A percentile compares a stretch with the other conserved stretches of the same genome.
Evolutionary conservation across 2,797 vertebrate genomes (phyloP).

Genomic region (Syngnathus rostellatus): DNA sequence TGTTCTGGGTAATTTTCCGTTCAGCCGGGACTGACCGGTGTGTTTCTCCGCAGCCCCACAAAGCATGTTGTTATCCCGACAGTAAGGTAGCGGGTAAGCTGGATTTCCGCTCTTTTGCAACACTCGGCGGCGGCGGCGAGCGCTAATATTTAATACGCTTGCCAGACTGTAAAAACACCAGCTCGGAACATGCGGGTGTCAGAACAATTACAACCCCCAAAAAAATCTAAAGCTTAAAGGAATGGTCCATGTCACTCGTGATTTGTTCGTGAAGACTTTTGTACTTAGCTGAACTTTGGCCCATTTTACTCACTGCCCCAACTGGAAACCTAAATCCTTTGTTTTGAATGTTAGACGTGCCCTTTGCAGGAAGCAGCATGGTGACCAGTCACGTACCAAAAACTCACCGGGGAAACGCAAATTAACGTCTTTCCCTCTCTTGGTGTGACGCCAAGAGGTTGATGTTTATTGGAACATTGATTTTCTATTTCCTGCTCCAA

Average conservation of each 20-base stretch:
- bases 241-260: slow-evolving; percentile 18
- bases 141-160: slow-evolving; percentile 63
- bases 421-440: slow-evolving; percentile 1
- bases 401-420: slow-evolving; percentile 22
- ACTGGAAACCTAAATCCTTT: slow-evolving; percentile 61
- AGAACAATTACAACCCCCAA: slow-evolving; percentile 5
- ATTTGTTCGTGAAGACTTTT: slow-evolving; percentile 34
- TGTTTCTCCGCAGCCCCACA: slow-evolving; percentile 40
- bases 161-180: slow-evolving; percentile 59
- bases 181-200: slow-evolving; percentile 32
- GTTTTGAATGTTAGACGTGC: slow-evolving; percentile 46
- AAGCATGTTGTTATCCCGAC: slow-evolving; percentile 59
- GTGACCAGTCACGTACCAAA: slow-evolving; percentile 38
- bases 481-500: slow-evolving; percentile 1
- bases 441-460: slow-evolving; percentile 17
- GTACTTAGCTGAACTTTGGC: slow-evolving; percentile 45
- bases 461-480: slow-evolving; percentile 2
- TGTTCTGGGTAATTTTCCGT: slow-evolving; percentile 50
- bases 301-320: slow-evolving; percentile 37
- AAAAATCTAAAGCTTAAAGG: slow-evolving; percentile 5
- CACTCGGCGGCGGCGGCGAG: slow-evolving; percentile 40
- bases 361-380: slow-evolving; percentile 35
- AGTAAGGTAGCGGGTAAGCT: slow-evolving; percentile 68
- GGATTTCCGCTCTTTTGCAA: slow-evolving; percentile 71
- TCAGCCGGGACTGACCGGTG: slow-evolving; percentile 33